These are phyloP conservation scores for Perizoma affinitatum DNA, from an alignment of 2,888 invertebrate species.

Conservation along the genomic window DNA sequence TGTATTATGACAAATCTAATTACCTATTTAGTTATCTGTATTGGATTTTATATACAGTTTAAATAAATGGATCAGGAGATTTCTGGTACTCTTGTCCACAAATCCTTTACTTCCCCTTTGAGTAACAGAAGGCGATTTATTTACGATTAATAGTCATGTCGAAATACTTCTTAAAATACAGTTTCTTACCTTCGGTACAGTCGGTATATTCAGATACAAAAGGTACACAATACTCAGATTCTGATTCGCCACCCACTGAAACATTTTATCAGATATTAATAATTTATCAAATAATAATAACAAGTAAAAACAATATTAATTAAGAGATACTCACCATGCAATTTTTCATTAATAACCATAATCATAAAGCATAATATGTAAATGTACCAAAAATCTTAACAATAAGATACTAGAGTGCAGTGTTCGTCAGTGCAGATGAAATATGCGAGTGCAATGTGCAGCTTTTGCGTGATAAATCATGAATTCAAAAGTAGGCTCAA, in stretches of 20 bases:
- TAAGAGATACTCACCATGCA: conserved; percentile 5
- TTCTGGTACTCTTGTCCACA: too few species aligned
- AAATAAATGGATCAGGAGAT: too few species aligned
- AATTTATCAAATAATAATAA: neutral
- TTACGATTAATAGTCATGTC: too few species aligned
- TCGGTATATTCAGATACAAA: conserved; percentile 68
- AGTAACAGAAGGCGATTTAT: too few species aligned
- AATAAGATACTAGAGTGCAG: conserved; percentile 11
- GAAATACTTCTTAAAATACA: neutral
- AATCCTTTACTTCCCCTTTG: too few species aligned
- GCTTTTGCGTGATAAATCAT: conserved; percentile 3
- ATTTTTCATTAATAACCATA: neutral
- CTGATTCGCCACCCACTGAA: conserved; percentile 56
- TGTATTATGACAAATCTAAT: too few species aligned
- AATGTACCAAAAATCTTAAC: conserved; percentile 4
- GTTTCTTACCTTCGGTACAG: conserved; percentile 64
- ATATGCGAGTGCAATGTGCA: conserved; percentile 25
- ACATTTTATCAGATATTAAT: conserved; percentile 29
- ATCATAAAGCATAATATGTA: neutral
- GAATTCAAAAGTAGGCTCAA: neutral
- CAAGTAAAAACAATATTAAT: neutral
- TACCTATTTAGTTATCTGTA: too few species aligned
- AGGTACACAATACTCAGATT: conserved; percentile 57
- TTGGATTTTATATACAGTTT: too few species aligned
- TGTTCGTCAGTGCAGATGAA: conserved; percentile 34